phyloP scores from a whole-genome alignment of 2,113 vertebrate genomes.

The Hyperopisus bebe region DNA sequence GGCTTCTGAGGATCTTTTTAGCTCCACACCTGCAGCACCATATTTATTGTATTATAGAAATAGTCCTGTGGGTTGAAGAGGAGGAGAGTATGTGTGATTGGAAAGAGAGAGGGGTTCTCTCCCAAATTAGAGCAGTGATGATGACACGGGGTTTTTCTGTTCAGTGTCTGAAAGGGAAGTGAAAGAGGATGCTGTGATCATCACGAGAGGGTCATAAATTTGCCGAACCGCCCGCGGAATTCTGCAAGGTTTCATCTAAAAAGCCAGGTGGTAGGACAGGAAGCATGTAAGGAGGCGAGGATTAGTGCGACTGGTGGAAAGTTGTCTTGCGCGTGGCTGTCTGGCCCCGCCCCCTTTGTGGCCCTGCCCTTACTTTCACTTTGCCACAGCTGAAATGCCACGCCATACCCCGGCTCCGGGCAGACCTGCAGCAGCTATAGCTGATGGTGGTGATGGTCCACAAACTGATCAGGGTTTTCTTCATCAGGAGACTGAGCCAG shows the following conservation, averaged over 20 bases:
- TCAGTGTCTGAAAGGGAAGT: neutral
- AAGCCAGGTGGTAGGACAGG: neutral
- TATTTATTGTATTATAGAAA: neutral
- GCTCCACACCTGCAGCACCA: neutral
- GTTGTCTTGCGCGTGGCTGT: neutral
- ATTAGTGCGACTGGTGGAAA: neutral
- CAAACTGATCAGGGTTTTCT: slow-evolving; percentile 49
- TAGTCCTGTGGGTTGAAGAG: neutral
- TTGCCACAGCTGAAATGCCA: neutral
- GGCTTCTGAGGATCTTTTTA: neutral
- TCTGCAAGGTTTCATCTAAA: neutral
- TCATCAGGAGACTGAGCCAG: slow-evolving; percentile 88
- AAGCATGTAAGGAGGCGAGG: neutral
- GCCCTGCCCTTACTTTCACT: neutral
- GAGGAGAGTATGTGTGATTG: neutral
- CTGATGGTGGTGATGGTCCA: slow-evolving; percentile 11
- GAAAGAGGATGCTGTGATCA: neutral
- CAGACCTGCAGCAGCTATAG: neutral
- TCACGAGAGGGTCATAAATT: neutral
- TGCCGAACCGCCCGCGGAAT: neutral
- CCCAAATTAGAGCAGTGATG: neutral
- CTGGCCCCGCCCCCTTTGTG: neutral
- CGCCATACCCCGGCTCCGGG: neutral
- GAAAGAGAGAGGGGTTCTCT: neutral
- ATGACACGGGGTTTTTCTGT: neutral